A percentile compares a stretch with the other conserved stretches of the same genome.
Conservation (phyloP, 2,888 invertebrate genomes). For the Drosophila mettleri region DNA sequence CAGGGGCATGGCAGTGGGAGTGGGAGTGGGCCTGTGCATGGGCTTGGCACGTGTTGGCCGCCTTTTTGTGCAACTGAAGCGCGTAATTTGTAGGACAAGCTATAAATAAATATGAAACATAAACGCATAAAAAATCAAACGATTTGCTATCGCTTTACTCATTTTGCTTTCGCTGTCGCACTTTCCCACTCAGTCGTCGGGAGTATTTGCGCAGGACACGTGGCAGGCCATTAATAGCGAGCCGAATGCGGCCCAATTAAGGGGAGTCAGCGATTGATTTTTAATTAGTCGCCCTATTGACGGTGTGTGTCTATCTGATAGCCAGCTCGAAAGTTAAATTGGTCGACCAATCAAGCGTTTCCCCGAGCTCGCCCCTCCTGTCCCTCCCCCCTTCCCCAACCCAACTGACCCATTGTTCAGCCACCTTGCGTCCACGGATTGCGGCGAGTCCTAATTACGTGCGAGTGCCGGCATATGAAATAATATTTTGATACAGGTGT, state of each 20-base stretch:
- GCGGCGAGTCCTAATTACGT: conserved; percentile 70
- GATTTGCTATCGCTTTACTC: conserved; percentile 62
- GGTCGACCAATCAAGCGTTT: conserved; percentile 59
- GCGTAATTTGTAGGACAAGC: conserved; percentile 79
- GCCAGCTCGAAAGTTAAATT: conserved; percentile 39
- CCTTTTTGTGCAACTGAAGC: conserved; percentile 73
- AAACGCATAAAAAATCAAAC: conserved; percentile 66
- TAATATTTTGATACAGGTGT: conserved; percentile 74
- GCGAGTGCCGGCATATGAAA: conserved; percentile 82
- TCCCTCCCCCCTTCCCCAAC: background rate
- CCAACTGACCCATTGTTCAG: background rate
- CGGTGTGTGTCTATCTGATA: conserved; percentile 17
- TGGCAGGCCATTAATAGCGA: conserved; percentile 59
- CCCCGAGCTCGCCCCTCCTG: conserved; percentile 15
- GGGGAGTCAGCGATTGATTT: conserved; percentile 63
- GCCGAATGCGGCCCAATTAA: conserved; percentile 41
- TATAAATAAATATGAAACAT: conserved; percentile 75
- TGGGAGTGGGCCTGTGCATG: background rate
- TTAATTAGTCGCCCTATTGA: conserved; percentile 58
- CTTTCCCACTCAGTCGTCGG: conserved; percentile 24
- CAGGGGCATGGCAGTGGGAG: background rate
- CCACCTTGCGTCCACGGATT: background rate
- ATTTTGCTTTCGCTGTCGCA: conserved; percentile 9
- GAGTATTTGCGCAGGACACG: conserved; percentile 59
- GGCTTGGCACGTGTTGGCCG: conserved; percentile 69